These are phyloP conservation scores for Hydractinia symbiolongicarpus DNA, from an alignment of 30 jellyfish, hydroid and myxozoan genomes.

Conservation along the genomic window DNA sequence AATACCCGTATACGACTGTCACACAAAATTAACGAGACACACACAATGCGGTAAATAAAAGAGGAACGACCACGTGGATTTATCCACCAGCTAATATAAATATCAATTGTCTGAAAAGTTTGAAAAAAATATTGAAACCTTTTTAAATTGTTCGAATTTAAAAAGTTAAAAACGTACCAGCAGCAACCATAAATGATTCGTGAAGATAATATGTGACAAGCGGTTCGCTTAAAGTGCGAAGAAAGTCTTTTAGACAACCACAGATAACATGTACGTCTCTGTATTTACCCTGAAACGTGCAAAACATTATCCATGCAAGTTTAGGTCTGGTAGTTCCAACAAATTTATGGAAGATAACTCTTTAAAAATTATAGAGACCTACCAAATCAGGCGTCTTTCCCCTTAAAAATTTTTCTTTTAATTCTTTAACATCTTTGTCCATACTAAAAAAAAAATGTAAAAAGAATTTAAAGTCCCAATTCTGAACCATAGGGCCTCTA, in stretches of 20 bases:
- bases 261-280: conserved; percentile 80
- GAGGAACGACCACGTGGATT: no score
- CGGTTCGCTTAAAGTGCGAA: conserved; percentile 86
- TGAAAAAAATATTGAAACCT: background rate
- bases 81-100: background rate
- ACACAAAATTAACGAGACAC: background rate
- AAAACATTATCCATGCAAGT: background rate
- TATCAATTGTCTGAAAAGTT: background rate
- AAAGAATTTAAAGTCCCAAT: background rate
- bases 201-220: conserved; percentile 74
- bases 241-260: conserved; percentile 73
- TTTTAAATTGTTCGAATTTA: background rate
- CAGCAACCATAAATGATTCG: conserved; percentile 84
- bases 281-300: conserved; percentile 49
- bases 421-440: conserved; percentile 85
- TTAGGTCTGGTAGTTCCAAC: background rate
- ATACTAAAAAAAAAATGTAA: conserved; percentile 35
- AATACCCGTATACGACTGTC: background rate
- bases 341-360: no score
- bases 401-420: conserved; percentile 76
- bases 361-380: background rate
- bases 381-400: conserved; percentile 88
- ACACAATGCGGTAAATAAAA: no score
- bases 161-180: conserved; percentile 38
- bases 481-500: no score